These are phyloP conservation scores for Hypomesus transpacificus DNA, from an alignment of 2,113 vertebrate species.

Conservation along the genomic window DNA sequence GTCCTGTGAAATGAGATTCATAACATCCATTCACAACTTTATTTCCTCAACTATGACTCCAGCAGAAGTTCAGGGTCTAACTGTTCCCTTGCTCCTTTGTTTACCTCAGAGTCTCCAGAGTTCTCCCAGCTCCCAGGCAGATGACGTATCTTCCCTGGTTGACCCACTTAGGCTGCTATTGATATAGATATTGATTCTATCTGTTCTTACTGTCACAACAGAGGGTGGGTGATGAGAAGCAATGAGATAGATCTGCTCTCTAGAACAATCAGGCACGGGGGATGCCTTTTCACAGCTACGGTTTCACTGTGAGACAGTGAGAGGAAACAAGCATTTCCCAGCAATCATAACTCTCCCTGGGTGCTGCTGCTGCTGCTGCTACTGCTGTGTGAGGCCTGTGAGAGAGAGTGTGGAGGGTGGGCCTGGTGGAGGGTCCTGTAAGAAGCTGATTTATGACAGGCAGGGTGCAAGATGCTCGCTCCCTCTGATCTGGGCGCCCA, in stretches of 20 bases:
- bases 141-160: constrained; percentile 51
- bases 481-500: constrained; percentile 55
- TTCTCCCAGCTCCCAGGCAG: constrained; percentile 33
- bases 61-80: constrained; percentile 29
- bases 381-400: constrained; percentile 28
- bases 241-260: constrained; percentile 35
- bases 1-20: background rate
- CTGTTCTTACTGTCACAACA: constrained; percentile 59
- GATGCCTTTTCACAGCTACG: background rate
- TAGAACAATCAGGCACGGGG: constrained; percentile 39
- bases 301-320: background rate
- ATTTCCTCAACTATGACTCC: constrained; percentile 39
- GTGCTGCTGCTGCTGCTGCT: constrained; percentile 8
- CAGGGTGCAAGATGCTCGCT: constrained; percentile 60
- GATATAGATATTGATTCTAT: constrained; percentile 67
- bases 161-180: constrained; percentile 57
- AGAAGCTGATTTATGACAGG: constrained; percentile 65
- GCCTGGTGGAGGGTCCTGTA: constrained; percentile 42
- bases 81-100: constrained; percentile 43
- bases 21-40: constrained; percentile 27
- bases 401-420: constrained; percentile 24
- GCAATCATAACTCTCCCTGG: constrained; percentile 1
- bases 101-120: constrained; percentile 37
- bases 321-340: constrained; percentile 4
- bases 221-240: constrained; percentile 36